Conservation (phyloP, 2,888 invertebrate genomes). For the Tanytarsus gracilentus region DNA sequence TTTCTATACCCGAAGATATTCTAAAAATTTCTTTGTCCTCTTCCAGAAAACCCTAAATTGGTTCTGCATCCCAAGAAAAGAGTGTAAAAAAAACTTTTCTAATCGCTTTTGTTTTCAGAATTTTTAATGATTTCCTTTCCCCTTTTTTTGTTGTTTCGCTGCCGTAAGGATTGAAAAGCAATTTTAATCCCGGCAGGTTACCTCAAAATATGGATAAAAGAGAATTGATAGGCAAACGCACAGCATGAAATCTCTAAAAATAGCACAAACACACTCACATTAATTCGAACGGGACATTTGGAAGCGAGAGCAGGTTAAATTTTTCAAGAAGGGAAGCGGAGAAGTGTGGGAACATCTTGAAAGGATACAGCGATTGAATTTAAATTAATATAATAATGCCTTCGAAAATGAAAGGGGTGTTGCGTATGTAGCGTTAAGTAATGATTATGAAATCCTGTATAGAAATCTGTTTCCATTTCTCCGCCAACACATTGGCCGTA, state of each 20-base stretch:
- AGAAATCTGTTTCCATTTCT: conserved; percentile 19
- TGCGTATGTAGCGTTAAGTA: neutral
- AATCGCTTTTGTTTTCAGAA: conserved; percentile 19
- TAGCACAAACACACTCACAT: no score
- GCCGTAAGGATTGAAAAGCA: conserved; percentile 6
- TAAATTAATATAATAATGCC: conserved; percentile 4
- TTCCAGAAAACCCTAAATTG: no score
- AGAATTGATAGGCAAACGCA: conserved; percentile 14
- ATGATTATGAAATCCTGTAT: conserved; percentile 4
- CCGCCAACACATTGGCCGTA: conserved; percentile 18
- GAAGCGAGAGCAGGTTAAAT: conserved; percentile 22
- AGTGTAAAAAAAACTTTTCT: neutral
- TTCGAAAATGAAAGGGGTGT: conserved; percentile 15
- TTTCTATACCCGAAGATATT: no score
- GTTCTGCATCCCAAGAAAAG: neutral
- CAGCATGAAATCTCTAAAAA: neutral
- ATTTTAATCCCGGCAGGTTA: conserved; percentile 22
- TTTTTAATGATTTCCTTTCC: conserved; percentile 28
- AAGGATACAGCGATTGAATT: conserved; percentile 15
- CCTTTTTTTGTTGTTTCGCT: conserved; percentile 10
- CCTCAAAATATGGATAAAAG: neutral
- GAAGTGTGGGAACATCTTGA: neutral
- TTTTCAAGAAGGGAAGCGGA: neutral
- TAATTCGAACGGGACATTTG: conserved; percentile 24
- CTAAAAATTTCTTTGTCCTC: no score